phyloP scores from a whole-genome alignment of 2,888 invertebrate genomes.

The Meliscaeva auricollis region DNA sequence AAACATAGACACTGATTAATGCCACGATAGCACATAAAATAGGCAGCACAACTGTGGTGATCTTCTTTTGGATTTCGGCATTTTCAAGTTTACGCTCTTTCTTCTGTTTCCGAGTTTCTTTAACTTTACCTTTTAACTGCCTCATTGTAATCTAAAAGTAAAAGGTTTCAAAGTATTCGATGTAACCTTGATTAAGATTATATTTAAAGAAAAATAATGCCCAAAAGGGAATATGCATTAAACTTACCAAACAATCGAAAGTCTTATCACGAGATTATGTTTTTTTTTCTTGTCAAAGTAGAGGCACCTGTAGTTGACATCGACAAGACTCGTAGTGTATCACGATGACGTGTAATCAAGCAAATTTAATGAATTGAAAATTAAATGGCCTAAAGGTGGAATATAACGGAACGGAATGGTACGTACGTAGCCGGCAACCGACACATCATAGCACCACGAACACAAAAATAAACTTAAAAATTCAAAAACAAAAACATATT shows the following conservation, averaged over 20 bases:
- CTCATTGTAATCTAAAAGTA: slow-evolving; percentile 86
- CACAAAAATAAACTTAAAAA: not conserved
- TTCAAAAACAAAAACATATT: not conserved
- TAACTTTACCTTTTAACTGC: slow-evolving; percentile 91
- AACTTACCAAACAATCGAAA: slow-evolving; percentile 18
- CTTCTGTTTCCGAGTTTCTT: slow-evolving; percentile 93
- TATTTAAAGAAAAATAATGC: not conserved
- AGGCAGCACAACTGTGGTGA: slow-evolving; percentile 91
- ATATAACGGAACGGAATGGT: slow-evolving; percentile 30
- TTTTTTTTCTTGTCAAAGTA: not conserved
- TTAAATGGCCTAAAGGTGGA: slow-evolving; percentile 23
- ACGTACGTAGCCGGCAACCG: slow-evolving; percentile 1
- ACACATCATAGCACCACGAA: not conserved
- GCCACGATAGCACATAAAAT: slow-evolving; percentile 89
- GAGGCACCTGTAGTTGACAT: slow-evolving; percentile 18
- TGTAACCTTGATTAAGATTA: not conserved
- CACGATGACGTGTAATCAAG: slow-evolving; percentile 52
- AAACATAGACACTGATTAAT: slow-evolving; percentile 90
- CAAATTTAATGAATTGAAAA: not conserved
- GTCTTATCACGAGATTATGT: slow-evolving; percentile 20
- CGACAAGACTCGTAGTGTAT: not conserved
- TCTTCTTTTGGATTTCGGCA: slow-evolving; percentile 90
- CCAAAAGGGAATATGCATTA: not conserved
- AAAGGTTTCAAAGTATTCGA: not conserved
- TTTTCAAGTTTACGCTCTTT: slow-evolving; percentile 94